Conservation (phyloP, 2,888 invertebrate species). For the Sinohyriopsis cumingii region DNA sequence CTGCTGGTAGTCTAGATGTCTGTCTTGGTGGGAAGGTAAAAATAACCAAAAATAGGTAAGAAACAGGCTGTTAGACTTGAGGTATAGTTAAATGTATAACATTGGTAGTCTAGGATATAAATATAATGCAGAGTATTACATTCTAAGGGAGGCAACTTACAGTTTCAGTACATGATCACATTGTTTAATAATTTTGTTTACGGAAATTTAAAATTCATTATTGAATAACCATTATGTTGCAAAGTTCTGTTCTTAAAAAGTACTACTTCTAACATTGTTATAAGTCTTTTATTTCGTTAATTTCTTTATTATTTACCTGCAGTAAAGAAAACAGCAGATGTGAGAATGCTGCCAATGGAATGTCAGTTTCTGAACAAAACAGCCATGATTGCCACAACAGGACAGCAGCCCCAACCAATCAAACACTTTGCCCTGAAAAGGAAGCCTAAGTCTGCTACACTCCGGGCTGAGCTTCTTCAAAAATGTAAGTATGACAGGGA, state of each 20-base stretch:
- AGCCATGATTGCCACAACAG: constrained; percentile 89
- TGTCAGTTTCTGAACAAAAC: constrained; percentile 96
- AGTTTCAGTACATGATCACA: no score
- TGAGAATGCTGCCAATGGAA: constrained; percentile 88
- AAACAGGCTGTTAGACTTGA: no score
- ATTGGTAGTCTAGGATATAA: no score
- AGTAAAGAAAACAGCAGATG: constrained; percentile 63
- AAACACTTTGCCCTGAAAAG: constrained; percentile 95
- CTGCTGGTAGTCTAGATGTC: no score
- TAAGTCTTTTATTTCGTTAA: background rate
- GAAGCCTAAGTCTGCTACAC: constrained; percentile 93
- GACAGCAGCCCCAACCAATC: constrained; percentile 80
- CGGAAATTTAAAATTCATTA: background rate
- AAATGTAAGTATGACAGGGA: constrained; percentile 77
- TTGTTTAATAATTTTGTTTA: no score
- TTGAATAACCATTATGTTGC: background rate
- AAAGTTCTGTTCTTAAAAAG: background rate
- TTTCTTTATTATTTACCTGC: constrained; percentile 1
- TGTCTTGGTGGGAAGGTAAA: no score
- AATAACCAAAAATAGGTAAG: no score
- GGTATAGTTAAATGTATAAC: no score
- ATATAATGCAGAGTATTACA: no score
- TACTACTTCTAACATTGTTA: no score
- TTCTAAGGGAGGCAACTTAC: no score
- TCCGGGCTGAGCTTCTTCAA: constrained; percentile 90